Evolutionary conservation across 2,888 invertebrate species (phyloP).

Genomic region (Abscondita cerata): DNA sequence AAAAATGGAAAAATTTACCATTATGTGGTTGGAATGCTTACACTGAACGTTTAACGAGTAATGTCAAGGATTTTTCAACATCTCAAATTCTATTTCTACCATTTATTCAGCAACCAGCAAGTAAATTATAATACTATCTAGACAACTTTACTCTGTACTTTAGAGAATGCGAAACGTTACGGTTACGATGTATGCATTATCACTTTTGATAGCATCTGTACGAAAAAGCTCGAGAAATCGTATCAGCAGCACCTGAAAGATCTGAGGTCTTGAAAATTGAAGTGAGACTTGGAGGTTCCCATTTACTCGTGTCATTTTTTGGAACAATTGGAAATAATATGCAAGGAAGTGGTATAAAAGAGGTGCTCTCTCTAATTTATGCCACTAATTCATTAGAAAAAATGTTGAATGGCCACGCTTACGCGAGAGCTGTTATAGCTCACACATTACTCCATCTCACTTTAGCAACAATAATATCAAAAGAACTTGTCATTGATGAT

Average conservation of each 20-base stretch:
- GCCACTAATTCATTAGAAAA: no score
- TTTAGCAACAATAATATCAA: no score
- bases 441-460: no score
- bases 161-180: background rate
- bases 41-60: background rate
- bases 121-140: no score
- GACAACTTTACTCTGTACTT: background rate
- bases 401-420: no score
- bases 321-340: no score
- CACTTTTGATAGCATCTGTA: background rate
- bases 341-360: no score
- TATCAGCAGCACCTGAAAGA: background rate
- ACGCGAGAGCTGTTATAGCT: no score
- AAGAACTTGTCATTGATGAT: no score
- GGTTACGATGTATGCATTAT: slow-evolving; percentile 1
- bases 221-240: background rate
- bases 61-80: background rate
- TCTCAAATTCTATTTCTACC: background rate
- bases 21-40: background rate
- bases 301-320: no score
- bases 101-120: slow-evolving; percentile 7
- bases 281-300: no score
- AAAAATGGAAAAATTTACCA: background rate
- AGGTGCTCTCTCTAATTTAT: no score
- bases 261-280: background rate